Evolutionary conservation across 1,140 invertebrate genomes (phyloP), one percentile per base, ranked within the genome.

Genomic region (Papilio dardanus): DNA sequence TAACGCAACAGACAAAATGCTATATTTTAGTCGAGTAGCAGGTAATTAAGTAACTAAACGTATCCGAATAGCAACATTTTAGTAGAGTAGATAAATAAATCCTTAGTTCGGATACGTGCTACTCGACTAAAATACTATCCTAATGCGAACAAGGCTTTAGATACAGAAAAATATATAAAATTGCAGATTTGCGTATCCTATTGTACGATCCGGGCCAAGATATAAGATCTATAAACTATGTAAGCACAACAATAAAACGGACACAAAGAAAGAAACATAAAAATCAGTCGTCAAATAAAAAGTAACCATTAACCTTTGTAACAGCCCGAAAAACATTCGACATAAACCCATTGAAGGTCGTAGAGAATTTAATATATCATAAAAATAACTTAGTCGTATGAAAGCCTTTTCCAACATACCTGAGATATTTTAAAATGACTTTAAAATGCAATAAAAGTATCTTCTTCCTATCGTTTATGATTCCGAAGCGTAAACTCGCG

Each of bases 371-470:
- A 54, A 54, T 54, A 24, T 54, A 54, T 54, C 50, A 54, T 54
- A 54, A 54, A 54, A 54, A 54, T 54, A 54, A 54, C 19, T 24
- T 8, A 54, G 19, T 54, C 21, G 50, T 46, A 46, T 12, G n/a
- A 54, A 24, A 54, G 7, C 10, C 19, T 54, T 54, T 24, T 54
- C 21, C 21, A 21, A 54, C 50, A 54, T 54, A 54, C 62, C n/a
- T n/a, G 33, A 66, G 35, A 73, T 40, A 73, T 16, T 35, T 76
- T 12, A 76, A 73, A 76, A 65, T 66, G 69, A 35, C 69, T 76
- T 76, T 73, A 76, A 76, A 67, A 40, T 76, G 75, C 67, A 66
- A 76, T 76, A 76, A 71, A 76, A 66, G 16, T 54, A 54, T 21
- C 50, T 24, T 2, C 40, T n/a, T 24, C 66, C 66, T 76, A 19